A percentile compares a stretch with the other conserved stretches of the same genome.
These are phyloP conservation scores for Chrosomus eos DNA, from an alignment of 2,797 vertebrate species.

Conservation along the genomic window DNA sequence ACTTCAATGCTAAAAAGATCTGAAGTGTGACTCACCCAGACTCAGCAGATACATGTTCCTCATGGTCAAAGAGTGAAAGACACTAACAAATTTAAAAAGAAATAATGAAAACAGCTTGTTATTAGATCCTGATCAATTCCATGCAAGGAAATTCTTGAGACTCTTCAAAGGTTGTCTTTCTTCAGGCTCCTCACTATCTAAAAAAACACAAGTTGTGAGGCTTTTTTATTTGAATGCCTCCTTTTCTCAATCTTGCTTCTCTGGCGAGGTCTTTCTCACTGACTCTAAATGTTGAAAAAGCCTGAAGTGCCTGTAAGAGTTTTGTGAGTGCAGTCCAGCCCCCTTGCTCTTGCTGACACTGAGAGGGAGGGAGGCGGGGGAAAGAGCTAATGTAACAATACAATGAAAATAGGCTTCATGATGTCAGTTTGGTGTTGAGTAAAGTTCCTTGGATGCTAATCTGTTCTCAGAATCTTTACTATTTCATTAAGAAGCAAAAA, in stretches of 20 bases:
- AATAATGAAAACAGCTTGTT: slow-evolving; percentile 7
- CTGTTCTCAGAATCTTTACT: background rate
- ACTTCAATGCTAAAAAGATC: background rate
- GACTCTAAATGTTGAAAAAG: slow-evolving; percentile 5
- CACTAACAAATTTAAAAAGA: background rate
- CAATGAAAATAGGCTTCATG: slow-evolving; percentile 10
- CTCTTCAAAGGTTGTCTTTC: background rate
- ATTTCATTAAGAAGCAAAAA: background rate
- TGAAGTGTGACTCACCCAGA: slow-evolving; percentile 52
- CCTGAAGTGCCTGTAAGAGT: background rate
- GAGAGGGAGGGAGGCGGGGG: background rate
- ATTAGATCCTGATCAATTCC: background rate
- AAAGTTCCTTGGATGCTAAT: background rate
- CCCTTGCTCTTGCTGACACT: slow-evolving; percentile 3
- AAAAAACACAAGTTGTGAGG: background rate
- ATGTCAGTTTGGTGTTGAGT: background rate
- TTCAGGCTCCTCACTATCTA: background rate
- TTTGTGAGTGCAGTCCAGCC: slow-evolving; percentile 2
- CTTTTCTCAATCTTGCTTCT: background rate
- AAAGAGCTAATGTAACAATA: background rate
- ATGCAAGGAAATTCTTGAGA: background rate
- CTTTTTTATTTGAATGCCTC: background rate
- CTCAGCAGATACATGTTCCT: slow-evolving; percentile 21
- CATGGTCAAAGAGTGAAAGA: slow-evolving; percentile 34
- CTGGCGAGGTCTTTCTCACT: background rate